Percentiles rank a stretch among this genome's conserved stretches.
Evolutionary conservation across 2,113 vertebrate genomes (phyloP).

Genomic region (Cheirogaleus medius): DNA sequence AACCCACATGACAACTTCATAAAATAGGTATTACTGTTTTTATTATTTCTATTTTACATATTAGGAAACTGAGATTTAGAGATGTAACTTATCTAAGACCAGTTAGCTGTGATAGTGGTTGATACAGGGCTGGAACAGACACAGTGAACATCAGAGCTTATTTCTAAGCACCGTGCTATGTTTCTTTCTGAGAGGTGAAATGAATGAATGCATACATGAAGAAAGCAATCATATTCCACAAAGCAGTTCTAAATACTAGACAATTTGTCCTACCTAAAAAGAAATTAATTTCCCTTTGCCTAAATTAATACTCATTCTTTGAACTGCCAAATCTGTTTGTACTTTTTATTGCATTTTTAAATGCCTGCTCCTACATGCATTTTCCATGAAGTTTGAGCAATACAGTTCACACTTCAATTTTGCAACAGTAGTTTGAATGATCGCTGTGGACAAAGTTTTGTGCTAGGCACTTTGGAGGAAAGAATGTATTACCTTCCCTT

Average conservation of each 20-base stretch:
- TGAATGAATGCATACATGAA: not conserved
- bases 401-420: conserved; percentile 25
- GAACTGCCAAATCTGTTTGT: conserved; percentile 27
- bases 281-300: conserved; percentile 27
- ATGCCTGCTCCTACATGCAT: conserved; percentile 6
- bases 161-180: not conserved
- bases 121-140: not conserved
- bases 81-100: not conserved
- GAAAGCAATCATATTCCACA: not conserved
- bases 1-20: not conserved
- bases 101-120: not conserved
- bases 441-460: not conserved
- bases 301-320: conserved; percentile 48
- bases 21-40: not conserved
- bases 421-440: not conserved
- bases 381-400: conserved; percentile 38
- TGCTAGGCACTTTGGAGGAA: not conserved
- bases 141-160: not conserved
- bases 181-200: not conserved
- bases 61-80: not conserved
- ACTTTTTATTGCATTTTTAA: conserved; percentile 45
- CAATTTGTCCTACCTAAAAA: not conserved
- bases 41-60: not conserved
- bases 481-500: not conserved
- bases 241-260: not conserved